These are phyloP conservation scores for Ips nitidus DNA, from an alignment of 1,140 invertebrate genomes.

Conservation along the genomic window DNA sequence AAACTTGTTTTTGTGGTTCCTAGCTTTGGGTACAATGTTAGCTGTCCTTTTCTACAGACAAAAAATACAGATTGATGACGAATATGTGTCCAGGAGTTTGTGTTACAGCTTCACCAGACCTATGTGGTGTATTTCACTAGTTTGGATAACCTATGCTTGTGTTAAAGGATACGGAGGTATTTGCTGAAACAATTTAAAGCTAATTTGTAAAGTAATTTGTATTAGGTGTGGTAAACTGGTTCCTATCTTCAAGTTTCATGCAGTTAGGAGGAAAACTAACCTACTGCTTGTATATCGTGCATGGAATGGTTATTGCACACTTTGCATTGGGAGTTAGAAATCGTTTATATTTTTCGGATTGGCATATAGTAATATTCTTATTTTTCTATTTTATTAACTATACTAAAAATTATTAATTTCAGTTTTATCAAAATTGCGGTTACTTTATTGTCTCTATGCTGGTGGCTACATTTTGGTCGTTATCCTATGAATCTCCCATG, in stretches of 20 bases:
- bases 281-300: constrained; percentile 19
- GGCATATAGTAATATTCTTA: constrained; percentile 11
- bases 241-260: constrained; percentile 17
- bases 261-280: constrained; percentile 22
- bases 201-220: constrained; percentile 2
- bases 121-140: constrained; percentile 17
- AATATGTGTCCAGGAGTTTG: constrained; percentile 28
- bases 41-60: constrained; percentile 32
- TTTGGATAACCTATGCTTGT: constrained; percentile 25
- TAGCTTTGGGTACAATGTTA: constrained; percentile 24
- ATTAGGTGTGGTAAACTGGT: constrained; percentile 28
- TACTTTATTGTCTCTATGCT: constrained; percentile 16
- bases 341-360: constrained; percentile 15
- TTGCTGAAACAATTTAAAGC: neutral
- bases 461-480: constrained; percentile 16
- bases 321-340: neutral
- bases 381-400: neutral
- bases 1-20: constrained; percentile 10
- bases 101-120: constrained; percentile 33
- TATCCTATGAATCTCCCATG: constrained; percentile 15
- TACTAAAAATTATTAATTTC: constrained; percentile 5
- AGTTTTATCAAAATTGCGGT: constrained; percentile 20
- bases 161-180: constrained; percentile 26
- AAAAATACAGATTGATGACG: constrained; percentile 18
- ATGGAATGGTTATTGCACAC: constrained; percentile 16